Base-by-base conservation (phyloP, 2,888 invertebrate species). In the Catonia carolina region DNA sequence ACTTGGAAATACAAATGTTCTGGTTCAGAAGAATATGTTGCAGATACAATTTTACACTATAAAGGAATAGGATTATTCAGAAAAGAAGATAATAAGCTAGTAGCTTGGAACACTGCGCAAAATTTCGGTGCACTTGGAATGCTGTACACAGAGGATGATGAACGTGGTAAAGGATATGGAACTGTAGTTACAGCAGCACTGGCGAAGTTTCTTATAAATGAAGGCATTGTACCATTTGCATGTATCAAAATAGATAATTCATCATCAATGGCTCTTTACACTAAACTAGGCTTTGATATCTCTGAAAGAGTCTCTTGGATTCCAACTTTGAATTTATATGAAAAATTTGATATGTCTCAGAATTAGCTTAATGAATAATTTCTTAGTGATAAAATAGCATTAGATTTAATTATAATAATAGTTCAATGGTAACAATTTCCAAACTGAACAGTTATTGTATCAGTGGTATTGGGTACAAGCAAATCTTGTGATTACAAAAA, bases 131-230 rank as follows among this genome's bases (percentile, higher is more conserved):
- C 27, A 3, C 7, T 47, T n/a, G 47, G 47, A 8, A 47, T 47
- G 47, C 15, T 47, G 8, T 47, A 47, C 7, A 47, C 47, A 2
- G 5, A 27, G 20, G 47, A 47, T 7, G n/a, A 47, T n/a, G 10
- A 47, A n/a, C 22, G 47, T n/a, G 3, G 27, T 2, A 47, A 47
- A 23, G 47, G 47, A 5, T 27, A n/a, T 47, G 47, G 47, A 5
- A 14, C 20, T 1, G 8, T 47, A 15, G 22, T 47, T 4, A 22
- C 47, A 8, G 6, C 2, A 47, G 47, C 47, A 7, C 23, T 47
- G 27, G n/a, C 23, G 2, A 23, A 47, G 22, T 27, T n/a, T 7
- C 47, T 47, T 7, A 23, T 6, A 12, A n/a, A 17, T 12, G 4
- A 7, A 2, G 42, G 42, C 20, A 42, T 18, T 12, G 42, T 22